Conservation (phyloP, 53 echinoderm and acorn worm genomes). For the Echinarachnius parma region DNA sequence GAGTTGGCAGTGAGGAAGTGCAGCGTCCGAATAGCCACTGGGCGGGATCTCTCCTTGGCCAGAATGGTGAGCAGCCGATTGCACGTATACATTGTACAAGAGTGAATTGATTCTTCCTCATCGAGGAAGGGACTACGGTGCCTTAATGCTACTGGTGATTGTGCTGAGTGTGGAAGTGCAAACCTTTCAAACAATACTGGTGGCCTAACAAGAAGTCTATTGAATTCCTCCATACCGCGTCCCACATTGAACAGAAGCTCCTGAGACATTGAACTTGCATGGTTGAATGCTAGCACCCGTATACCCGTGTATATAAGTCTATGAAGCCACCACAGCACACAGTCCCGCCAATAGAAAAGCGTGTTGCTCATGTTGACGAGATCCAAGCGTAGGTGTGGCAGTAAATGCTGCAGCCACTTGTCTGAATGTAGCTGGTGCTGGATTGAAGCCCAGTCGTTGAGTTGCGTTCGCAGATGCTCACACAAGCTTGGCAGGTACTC, state of each 20-base stretch:
- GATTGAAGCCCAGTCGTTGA: conserved; percentile 79
- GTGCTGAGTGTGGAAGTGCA: neutral
- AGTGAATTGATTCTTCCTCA: neutral
- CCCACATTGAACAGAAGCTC: conserved; percentile 89
- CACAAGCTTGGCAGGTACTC: conserved; percentile 84
- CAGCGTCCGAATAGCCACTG: conserved; percentile 75
- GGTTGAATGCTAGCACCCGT: conserved; percentile 80
- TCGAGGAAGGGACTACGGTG: conserved; percentile 2
- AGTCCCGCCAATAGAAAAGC: conserved; percentile 66
- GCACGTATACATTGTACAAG: conserved; percentile 40
- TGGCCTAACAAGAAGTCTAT: conserved; percentile 56
- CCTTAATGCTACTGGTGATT: neutral
- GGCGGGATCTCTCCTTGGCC: conserved; percentile 74
- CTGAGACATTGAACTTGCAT: conserved; percentile 70
- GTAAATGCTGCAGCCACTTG: conserved; percentile 72
- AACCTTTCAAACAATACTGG: conserved; percentile 28
- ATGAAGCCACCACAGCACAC: conserved; percentile 89
- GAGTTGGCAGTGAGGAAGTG: conserved; percentile 76
- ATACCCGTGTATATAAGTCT: conserved; percentile 76
- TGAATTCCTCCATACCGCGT: conserved; percentile 87
- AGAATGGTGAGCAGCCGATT: conserved; percentile 64
- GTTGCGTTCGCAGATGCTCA: conserved; percentile 79
- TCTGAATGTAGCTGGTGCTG: conserved; percentile 85
- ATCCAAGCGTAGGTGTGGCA: conserved; percentile 58
- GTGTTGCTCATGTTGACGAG: conserved; percentile 64